These are phyloP conservation scores for Serilophus lunatus DNA, from an alignment of 2,113 vertebrate species.

Conservation along the genomic window DNA sequence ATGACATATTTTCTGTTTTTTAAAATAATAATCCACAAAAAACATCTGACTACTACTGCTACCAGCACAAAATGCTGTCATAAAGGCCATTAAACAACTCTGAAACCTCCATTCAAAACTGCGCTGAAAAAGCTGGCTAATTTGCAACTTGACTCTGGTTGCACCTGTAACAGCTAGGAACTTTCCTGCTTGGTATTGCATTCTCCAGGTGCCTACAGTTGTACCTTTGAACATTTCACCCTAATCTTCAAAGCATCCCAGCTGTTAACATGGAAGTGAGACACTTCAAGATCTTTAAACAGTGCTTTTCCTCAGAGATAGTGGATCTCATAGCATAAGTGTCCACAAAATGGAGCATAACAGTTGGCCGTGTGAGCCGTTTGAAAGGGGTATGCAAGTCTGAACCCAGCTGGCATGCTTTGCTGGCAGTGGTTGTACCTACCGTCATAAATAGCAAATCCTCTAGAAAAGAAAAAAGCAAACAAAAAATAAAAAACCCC, in stretches of 20 bases:
- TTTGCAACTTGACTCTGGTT: not conserved
- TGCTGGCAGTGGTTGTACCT: not conserved
- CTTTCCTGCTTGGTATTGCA: not conserved
- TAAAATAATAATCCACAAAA: not conserved
- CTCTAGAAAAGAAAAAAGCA: not conserved
- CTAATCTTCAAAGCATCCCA: not conserved
- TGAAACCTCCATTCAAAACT: not conserved
- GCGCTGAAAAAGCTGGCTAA: not conserved
- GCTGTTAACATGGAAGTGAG: not conserved
- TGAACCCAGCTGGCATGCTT: not conserved
- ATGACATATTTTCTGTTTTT: not conserved
- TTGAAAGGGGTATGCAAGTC: not conserved
- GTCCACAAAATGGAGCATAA: not conserved
- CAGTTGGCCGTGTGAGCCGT: not conserved
- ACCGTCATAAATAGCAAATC: not conserved
- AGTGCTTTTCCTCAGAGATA: not conserved
- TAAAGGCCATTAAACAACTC: not conserved
- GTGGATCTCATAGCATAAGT: not conserved
- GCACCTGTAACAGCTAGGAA: not conserved
- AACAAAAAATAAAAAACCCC: not conserved
- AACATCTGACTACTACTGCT: not conserved
- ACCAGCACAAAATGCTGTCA: not conserved
- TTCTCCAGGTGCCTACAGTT: not conserved
- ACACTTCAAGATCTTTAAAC: not conserved
- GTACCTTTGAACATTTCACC: not conserved